A percentile compares a stretch with the other conserved stretches of the same genome.
Evolutionary conservation across 2,797 vertebrate genomes (phyloP).

Genomic region (Girardinus metallicus): DNA sequence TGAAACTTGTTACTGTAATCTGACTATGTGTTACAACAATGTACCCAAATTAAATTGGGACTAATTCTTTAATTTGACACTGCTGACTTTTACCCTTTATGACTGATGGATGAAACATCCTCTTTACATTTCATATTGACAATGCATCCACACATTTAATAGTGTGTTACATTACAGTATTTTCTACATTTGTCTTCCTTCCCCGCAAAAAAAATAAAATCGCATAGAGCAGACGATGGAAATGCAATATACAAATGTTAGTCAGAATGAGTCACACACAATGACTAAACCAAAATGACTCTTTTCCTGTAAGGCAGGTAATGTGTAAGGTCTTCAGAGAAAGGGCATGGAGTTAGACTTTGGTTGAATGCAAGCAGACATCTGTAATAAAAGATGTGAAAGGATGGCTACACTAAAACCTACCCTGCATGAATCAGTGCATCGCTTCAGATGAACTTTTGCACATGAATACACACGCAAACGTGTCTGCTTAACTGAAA

Average conservation of each 20-base stretch:
- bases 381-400: constrained; percentile 25
- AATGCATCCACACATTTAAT: background rate
- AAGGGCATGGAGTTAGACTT: constrained; percentile 11
- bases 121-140: constrained; percentile 9
- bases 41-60: constrained; percentile 1
- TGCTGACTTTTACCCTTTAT: background rate
- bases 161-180: background rate
- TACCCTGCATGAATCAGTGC: constrained; percentile 13
- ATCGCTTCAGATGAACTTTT: background rate
- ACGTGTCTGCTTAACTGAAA: background rate
- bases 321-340: constrained; percentile 44
- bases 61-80: background rate
- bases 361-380: constrained; percentile 27
- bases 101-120: constrained; percentile 7
- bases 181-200: background rate
- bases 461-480: background rate
- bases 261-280: constrained; percentile 55
- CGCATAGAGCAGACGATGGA: background rate
- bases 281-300: constrained; percentile 45
- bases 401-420: constrained; percentile 16
- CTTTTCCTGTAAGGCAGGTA: constrained; percentile 50
- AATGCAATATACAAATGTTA: constrained; percentile 30
- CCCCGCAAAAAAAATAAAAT: background rate
- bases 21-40: background rate
- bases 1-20: constrained; percentile 32